Percentiles rank a stretch among this genome's conserved stretches.
Conservation (phyloP, 2,888 invertebrate species). For the Luperina nickerlii region DNA sequence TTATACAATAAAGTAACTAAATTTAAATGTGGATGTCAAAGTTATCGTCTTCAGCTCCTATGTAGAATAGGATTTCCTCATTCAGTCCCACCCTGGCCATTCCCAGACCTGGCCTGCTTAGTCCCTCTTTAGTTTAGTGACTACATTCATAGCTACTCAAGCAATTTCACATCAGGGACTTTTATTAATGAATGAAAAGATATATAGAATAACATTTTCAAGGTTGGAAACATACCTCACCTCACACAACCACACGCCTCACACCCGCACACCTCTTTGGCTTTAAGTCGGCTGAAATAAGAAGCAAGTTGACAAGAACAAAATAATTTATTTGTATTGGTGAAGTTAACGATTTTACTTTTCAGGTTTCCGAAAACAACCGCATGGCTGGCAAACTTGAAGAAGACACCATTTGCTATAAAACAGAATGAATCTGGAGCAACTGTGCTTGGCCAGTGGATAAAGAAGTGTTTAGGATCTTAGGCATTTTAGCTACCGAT, state of each 20-base stretch:
- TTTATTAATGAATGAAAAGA: not conserved
- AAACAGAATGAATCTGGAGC: constrained; percentile 35
- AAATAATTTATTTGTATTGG: not conserved
- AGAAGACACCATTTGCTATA: constrained; percentile 12
- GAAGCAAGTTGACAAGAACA: not conserved
- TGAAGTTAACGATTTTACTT: not conserved
- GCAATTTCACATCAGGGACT: not conserved
- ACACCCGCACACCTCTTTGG: not conserved
- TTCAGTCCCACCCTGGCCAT: not conserved
- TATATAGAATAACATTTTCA: too few species aligned
- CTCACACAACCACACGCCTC: too few species aligned
- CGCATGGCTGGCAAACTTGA: constrained; percentile 19
- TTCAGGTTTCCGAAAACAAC: constrained; percentile 35
- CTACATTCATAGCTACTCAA: not conserved
- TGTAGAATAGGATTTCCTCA: too few species aligned
- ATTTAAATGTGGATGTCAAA: not conserved
- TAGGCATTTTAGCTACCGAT: not conserved
- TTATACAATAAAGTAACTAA: not conserved
- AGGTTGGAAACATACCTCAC: too few species aligned
- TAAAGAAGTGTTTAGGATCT: not conserved
- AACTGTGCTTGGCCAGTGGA: not conserved
- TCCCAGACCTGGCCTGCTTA: not conserved
- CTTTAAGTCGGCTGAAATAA: not conserved
- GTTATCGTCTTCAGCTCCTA: not conserved
- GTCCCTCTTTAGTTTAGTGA: not conserved